Evolutionary conservation across 2,113 vertebrate species (phyloP), one percentile per base, ranked within the genome.

Genomic region (Agelaius tricolor): DNA sequence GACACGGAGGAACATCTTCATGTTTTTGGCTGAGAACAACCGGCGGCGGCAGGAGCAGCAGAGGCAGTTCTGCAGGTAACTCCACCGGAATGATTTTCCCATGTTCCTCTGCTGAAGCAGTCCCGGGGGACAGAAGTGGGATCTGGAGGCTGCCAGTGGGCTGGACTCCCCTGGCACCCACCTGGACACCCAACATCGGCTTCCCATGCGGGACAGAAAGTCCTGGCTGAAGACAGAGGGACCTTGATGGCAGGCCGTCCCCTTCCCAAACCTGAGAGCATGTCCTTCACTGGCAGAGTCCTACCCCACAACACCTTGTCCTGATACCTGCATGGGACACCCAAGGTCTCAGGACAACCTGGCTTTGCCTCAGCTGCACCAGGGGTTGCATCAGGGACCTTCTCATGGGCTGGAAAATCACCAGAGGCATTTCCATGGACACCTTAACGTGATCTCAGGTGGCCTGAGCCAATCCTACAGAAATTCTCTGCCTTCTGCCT

Each of bases 91-190:
- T 66, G 27, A 66, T 59, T 78, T 77, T 47, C 27, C 9, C 9
- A 16, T 0, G 1, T 65, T 35, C 59, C n/a, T 74, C 54, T 6
- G 1, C 46, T 37, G 44, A 66, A 51, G 51, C 8, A 51, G 67
- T 31, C 31, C 21, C 0, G 0, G 18, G 35, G 17, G 12, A 58
- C 26, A 37, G 35, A 43, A 51, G 26, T 1, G 1, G 27, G 35
- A 58, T 54, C 76, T 51, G 43, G 37, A 80, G 35, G 31, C 35
- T 58, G 31, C 58, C 58, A 73, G 57, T 80, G 67, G 58, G 49
- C 51, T 80, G 35, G 31, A 43, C 7, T 30, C 9, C 30, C 21
- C 21, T 57, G 66, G 35, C 17, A 47, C 26, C 20, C 20, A 63
- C 49, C 11, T 15, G 49, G 49, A 63, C 58, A 63, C 31, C 26